Conservation (phyloP, 2,113 vertebrate genomes). For the Nothocercus nigrocapillus region DNA sequence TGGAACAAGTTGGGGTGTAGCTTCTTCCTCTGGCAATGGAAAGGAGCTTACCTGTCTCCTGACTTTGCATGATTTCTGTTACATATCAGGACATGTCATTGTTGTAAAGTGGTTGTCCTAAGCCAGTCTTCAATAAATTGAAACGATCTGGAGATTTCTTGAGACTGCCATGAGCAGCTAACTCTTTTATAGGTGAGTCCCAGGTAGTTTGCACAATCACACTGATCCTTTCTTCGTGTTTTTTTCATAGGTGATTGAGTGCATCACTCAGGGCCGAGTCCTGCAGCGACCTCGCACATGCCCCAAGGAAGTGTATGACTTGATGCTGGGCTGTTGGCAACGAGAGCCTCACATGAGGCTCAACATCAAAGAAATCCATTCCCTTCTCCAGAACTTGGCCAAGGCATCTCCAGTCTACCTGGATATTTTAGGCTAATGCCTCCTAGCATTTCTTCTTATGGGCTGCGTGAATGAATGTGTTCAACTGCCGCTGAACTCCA, state of each 20-base stretch:
- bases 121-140: neutral
- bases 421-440: slow-evolving; percentile 94
- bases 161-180: neutral
- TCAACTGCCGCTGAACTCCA: slow-evolving; percentile 80
- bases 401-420: slow-evolving; percentile 98
- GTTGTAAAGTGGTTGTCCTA: neutral
- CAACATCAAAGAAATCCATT: slow-evolving; percentile 97
- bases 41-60: neutral
- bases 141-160: neutral
- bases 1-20: neutral
- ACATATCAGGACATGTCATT: neutral
- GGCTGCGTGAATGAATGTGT: slow-evolving; percentile 73
- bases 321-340: slow-evolving; percentile 99
- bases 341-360: slow-evolving; percentile 97
- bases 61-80: neutral
- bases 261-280: slow-evolving; percentile 98
- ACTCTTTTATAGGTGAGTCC: neutral
- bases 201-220: neutral
- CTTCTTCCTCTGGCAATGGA: neutral
- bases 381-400: slow-evolving; percentile 95
- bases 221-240: slow-evolving; percentile 25
- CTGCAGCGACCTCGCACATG: slow-evolving; percentile 96
- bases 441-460: slow-evolving; percentile 61
- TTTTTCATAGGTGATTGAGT: slow-evolving; percentile 92
- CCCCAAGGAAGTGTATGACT: slow-evolving; percentile 97